Evolutionary conservation across 2,888 invertebrate genomes (phyloP), one percentile per base, ranked within the genome.

Genomic region (Troides oblongomaculatus): DNA sequence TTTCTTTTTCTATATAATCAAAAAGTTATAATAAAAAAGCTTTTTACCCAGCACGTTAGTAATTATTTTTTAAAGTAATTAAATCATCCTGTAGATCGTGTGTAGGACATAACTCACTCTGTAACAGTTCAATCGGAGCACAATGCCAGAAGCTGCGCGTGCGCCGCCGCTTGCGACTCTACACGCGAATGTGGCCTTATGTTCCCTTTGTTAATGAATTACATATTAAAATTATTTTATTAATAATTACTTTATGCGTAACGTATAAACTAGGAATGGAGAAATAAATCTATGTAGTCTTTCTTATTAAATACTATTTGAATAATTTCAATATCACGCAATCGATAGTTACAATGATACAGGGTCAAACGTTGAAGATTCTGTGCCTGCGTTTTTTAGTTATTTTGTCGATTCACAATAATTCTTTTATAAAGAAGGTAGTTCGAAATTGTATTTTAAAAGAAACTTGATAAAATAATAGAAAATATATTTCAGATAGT

Each of bases 101-200:
- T 76, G 74, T 76, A 71, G 86, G 85, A 90, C 92, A 92, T 92
- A 91, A 90, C 86, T 92, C 91, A 91, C 85, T 81, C 81, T 79
- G 87, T 85, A 87, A 89, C 90, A 91, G 89, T 89, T 90, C 89
- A 88, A 89, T 89, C 87, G 89, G 91, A 86, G 82, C 77, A 92
- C 92, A 92, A 92, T 84, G 75, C 84, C 79, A 85, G 87, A 74
- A 76, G 85, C 76, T 86, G 89, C 90, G 90, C 84, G 84, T 82
- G 85, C 85, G 85, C 68, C 75, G 76, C 65, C 71, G 72, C 61
- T 62, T 67, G 66, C 64, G 66, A 62, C 59, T 69, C 23, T 59
- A 39, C 59, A 62, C 62, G 62, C 69, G 62, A 69, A 62, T 65
- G 61, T 65, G 14, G 53, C 46, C 57, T 43, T 25, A 58, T 61